These are phyloP conservation scores for Liopterus haemorrhoidalis DNA, from an alignment of 2,888 invertebrate genomes.

Conservation along the genomic window DNA sequence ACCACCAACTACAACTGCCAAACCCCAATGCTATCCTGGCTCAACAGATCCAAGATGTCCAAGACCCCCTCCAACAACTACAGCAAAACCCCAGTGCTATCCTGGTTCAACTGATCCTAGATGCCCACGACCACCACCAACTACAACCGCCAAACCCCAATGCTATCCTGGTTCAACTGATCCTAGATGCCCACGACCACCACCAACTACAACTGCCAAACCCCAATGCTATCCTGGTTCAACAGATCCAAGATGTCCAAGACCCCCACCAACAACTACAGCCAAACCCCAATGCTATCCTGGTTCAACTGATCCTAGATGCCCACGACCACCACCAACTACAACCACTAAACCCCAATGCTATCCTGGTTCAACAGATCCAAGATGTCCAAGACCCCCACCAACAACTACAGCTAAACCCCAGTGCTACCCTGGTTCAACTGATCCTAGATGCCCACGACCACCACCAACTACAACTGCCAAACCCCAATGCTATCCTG, in stretches of 20 bases:
- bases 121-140: constrained; percentile 33
- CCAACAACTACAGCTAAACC: constrained; percentile 40
- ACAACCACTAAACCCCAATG: constrained; percentile 39
- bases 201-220: constrained; percentile 37
- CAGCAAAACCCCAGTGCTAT: constrained; percentile 39
- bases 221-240: constrained; percentile 37
- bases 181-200: constrained; percentile 34
- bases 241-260: constrained; percentile 35
- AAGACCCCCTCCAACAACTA: constrained; percentile 33
- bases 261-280: constrained; percentile 34
- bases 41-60: constrained; percentile 36
- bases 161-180: constrained; percentile 37
- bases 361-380: constrained; percentile 37
- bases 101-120: constrained; percentile 37
- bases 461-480: constrained; percentile 34
- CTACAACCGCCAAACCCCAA: constrained; percentile 39
- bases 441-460: constrained; percentile 34
- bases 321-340: constrained; percentile 34
- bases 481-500: constrained; percentile 40
- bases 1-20: constrained; percentile 35
- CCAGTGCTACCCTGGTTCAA: constrained; percentile 35
- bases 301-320: constrained; percentile 36
- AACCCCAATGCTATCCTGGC: constrained; percentile 39
- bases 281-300: constrained; percentile 39
- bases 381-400: constrained; percentile 33